Conservation (phyloP, 1,140 invertebrate species). For the Tachypleus tridentatus region DNA sequence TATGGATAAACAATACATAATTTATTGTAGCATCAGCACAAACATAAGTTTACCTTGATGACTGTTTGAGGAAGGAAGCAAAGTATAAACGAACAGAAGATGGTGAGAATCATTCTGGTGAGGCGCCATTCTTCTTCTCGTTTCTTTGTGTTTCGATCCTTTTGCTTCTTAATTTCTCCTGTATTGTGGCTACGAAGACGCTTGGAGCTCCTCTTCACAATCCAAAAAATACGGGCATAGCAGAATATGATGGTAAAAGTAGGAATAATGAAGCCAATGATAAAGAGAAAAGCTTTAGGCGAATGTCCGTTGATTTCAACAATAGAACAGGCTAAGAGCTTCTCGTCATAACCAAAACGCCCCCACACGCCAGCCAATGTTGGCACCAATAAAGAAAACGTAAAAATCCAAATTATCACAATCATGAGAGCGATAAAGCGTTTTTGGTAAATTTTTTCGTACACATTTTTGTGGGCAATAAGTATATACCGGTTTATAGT, state of each 20-base stretch:
- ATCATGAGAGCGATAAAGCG: conserved; percentile 9
- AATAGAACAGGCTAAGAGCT: conserved; percentile 16
- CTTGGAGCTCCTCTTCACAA: not conserved
- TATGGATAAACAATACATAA: no score
- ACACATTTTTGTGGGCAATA: conserved; percentile 13
- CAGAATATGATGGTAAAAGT: conserved; percentile 66
- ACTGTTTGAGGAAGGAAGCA: conserved; percentile 74
- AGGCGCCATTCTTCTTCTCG: conserved; percentile 38
- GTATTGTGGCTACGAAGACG: not conserved
- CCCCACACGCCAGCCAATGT: conserved; percentile 70
- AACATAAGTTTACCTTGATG: conserved; percentile 48
- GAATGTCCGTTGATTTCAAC: conserved; percentile 52
- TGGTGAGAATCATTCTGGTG: conserved; percentile 67
- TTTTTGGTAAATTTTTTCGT: conserved; percentile 9
- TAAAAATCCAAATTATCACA: conserved; percentile 56
- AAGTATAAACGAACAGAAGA: conserved; percentile 65
- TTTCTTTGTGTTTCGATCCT: conserved; percentile 1
- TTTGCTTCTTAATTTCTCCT: conserved; percentile 57
- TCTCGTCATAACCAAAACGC: conserved; percentile 52
- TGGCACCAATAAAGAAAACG: conserved; percentile 50
- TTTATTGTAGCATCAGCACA: no score
- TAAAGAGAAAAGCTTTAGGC: conserved; percentile 71
- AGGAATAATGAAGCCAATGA: conserved; percentile 64
- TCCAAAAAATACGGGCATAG: conserved; percentile 38
- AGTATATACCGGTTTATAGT: conserved; percentile 63